A percentile compares a stretch with the other conserved stretches of the same genome.
phyloP scores from a whole-genome alignment of 2,888 invertebrate species.

The Macrophya alboannulata region DNA sequence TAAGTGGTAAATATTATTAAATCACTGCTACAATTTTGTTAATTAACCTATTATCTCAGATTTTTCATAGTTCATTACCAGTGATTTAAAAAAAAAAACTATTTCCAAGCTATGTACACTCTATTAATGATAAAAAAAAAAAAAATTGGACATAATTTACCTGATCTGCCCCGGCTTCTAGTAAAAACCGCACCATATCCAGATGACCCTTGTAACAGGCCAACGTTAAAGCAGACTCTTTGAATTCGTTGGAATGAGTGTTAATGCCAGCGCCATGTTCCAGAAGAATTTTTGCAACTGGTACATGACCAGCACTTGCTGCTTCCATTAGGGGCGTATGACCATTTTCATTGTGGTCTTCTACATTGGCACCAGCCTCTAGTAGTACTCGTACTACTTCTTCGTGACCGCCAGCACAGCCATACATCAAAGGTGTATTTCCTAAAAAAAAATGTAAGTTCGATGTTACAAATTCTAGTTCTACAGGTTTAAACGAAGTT shows the following conservation, averaged over 20 bases:
- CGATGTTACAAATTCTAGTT: background rate
- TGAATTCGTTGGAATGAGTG: constrained; percentile 99
- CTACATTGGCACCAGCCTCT: constrained; percentile 95
- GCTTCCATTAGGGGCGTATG: constrained; percentile 99
- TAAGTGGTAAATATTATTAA: too few species aligned
- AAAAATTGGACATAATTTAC: constrained; percentile 67
- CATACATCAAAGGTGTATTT: constrained; percentile 98
- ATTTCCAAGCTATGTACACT: too few species aligned
- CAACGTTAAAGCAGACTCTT: constrained; percentile 97
- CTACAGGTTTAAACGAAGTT: too few species aligned
- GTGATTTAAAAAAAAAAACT: background rate
- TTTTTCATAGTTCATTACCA: background rate
- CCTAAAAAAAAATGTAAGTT: constrained; percentile 80
- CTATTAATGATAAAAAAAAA: background rate
- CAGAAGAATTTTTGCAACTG: constrained; percentile 94
- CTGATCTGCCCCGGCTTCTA: constrained; percentile 96
- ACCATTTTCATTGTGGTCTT: constrained; percentile 99
- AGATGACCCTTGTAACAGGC: constrained; percentile 98
- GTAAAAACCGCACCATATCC: constrained; percentile 97
- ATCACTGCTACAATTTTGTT: too few species aligned
- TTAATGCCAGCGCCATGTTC: constrained; percentile 98
- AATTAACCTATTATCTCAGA: background rate
- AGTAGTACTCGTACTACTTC: constrained; percentile 95
- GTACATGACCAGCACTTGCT: constrained; percentile 96
- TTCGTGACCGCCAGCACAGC: constrained; percentile 96